A percentile compares a stretch with the other conserved stretches of the same genome.
Conservation (phyloP, 2,113 vertebrate genomes). For the Formicarius rufipectus region DNA sequence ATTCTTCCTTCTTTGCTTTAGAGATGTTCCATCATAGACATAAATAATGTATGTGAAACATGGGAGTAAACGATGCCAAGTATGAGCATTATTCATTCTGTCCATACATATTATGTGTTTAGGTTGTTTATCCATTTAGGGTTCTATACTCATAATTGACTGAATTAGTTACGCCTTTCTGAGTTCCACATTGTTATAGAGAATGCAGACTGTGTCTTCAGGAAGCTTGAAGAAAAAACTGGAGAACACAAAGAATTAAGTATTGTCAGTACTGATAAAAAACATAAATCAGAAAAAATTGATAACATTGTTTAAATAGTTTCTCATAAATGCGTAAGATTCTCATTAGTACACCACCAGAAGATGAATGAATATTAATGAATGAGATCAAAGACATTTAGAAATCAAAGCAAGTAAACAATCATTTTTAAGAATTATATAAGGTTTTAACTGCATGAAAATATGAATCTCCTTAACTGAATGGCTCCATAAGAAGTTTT, state of each 20-base stretch:
- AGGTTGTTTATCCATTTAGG: background rate
- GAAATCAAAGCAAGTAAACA: conserved; percentile 76
- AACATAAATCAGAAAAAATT: conserved; percentile 43
- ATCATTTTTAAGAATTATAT: conserved; percentile 70
- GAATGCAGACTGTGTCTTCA: background rate
- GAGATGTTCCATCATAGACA: background rate
- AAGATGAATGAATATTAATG: conserved; percentile 82
- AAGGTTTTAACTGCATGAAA: conserved; percentile 58
- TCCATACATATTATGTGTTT: background rate
- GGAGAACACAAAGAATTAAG: background rate
- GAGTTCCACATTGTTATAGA: conserved; percentile 1
- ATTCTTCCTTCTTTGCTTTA: background rate
- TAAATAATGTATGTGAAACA: background rate
- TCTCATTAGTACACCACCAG: conserved; percentile 77
- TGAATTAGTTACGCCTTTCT: background rate
- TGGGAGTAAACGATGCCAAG: background rate
- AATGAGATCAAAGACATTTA: conserved; percentile 78
- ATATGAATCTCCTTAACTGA: background rate
- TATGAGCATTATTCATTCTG: background rate
- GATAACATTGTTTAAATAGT: conserved; percentile 68
- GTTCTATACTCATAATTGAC: background rate
- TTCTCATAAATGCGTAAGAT: conserved; percentile 68
- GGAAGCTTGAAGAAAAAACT: background rate
- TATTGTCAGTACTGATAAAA: conserved; percentile 5
- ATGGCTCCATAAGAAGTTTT: background rate